Percentiles rank a stretch among this genome's conserved stretches.
Evolutionary conservation across 2,888 invertebrate species (phyloP).

Genomic region (Drosophila planitibia): DNA sequence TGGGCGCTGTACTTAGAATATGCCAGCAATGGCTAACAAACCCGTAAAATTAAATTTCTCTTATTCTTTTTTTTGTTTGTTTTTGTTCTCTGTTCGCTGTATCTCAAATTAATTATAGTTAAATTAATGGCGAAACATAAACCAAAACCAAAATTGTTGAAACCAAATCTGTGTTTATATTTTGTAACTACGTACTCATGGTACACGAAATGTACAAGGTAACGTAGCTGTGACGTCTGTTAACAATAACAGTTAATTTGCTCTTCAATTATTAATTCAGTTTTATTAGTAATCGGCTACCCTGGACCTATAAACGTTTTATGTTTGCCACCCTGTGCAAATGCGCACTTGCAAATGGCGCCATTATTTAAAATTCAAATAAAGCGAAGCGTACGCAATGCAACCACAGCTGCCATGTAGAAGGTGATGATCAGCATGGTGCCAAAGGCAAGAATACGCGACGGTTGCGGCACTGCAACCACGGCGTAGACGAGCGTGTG

Average conservation of each 20-base stretch:
- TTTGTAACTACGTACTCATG: neutral
- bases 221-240: constrained; percentile 3
- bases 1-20: constrained; percentile 10
- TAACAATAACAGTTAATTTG: neutral
- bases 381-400: constrained; percentile 80
- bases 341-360: constrained; percentile 15
- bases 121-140: constrained; percentile 57
- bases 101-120: constrained; percentile 71
- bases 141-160: constrained; percentile 43
- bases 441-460: constrained; percentile 86
- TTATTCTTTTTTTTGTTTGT: constrained; percentile 34
- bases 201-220: neutral
- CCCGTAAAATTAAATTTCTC: constrained; percentile 1
- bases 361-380: constrained; percentile 45
- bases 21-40: neutral
- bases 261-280: constrained; percentile 12
- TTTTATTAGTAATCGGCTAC: constrained; percentile 6
- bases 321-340: constrained; percentile 9
- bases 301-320: constrained; percentile 3
- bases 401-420: constrained; percentile 86
- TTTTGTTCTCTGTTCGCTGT: constrained; percentile 60
- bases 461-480: constrained; percentile 87
- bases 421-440: constrained; percentile 85
- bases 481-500: constrained; percentile 89
- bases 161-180: constrained; percentile 15